Percentiles rank a stretch among this genome's conserved stretches.
phyloP scores from a whole-genome alignment of 2,888 invertebrate genomes.

The Celastrina argiolus region DNA sequence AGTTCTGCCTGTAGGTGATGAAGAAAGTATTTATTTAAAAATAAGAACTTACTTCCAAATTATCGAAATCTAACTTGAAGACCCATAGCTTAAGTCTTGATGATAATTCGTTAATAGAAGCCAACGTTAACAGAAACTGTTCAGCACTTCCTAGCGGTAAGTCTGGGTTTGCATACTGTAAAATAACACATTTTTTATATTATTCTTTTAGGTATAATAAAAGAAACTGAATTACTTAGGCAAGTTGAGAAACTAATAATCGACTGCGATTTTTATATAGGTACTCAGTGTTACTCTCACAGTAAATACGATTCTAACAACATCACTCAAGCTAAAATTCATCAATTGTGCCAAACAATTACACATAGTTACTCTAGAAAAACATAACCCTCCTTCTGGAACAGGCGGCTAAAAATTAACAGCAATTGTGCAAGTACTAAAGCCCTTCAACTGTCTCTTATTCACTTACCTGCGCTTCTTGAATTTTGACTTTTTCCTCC shows the following conservation, averaged over 20 bases:
- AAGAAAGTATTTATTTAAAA: conserved; percentile 12
- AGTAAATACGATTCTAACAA: too few species aligned
- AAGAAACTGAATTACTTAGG: not conserved
- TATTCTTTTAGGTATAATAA: not conserved
- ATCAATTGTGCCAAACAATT: too few species aligned
- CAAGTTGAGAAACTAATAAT: too few species aligned
- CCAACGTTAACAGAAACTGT: conserved; percentile 97
- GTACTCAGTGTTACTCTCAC: too few species aligned
- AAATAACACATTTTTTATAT: conserved; percentile 27
- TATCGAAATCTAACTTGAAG: conserved; percentile 98
- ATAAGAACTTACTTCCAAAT: conserved; percentile 84
- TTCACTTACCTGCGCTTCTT: conserved; percentile 88
- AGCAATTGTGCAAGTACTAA: too few species aligned
- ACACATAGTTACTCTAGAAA: too few species aligned
- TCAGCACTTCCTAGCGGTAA: conserved; percentile 96
- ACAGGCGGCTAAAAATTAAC: too few species aligned
- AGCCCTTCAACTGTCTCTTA: not conserved
- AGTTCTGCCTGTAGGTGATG: too few species aligned
- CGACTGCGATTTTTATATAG: too few species aligned
- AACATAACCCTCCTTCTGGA: too few species aligned
- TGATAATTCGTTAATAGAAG: conserved; percentile 96
- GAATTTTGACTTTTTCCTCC: conserved; percentile 96
- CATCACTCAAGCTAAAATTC: too few species aligned
- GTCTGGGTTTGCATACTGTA: conserved; percentile 89
- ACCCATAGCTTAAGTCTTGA: conserved; percentile 97